Conservation (phyloP, 2,888 invertebrate species). For the Eupithecia inturbata region DNA sequence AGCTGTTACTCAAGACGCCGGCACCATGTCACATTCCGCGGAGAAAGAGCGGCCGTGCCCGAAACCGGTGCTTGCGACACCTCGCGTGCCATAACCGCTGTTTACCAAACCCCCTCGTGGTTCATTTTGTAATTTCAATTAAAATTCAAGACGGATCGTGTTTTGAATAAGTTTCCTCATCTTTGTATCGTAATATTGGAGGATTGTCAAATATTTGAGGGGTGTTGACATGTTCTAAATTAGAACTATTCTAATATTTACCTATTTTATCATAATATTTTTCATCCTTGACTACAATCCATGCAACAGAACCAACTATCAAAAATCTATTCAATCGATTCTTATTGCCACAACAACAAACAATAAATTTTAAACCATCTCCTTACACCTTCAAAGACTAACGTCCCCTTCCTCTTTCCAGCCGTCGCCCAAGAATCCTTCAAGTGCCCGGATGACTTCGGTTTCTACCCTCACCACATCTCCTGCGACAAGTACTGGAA, state of each 20-base stretch:
- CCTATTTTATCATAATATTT: no score
- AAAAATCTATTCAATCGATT: not conserved
- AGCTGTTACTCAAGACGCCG: constrained; percentile 45
- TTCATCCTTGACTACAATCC: no score
- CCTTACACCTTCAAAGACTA: constrained; percentile 3
- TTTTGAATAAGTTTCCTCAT: constrained; percentile 60
- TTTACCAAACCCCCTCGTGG: constrained; percentile 66
- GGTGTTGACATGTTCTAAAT: constrained; percentile 19
- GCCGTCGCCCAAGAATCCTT: constrained; percentile 91
- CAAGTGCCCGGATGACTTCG: constrained; percentile 97
- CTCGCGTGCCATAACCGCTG: constrained; percentile 59
- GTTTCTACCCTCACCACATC: constrained; percentile 95
- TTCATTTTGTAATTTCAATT: constrained; percentile 73
- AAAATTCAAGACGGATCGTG: constrained; percentile 69
- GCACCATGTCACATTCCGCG: constrained; percentile 64
- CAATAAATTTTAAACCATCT: not conserved
- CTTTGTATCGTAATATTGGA: constrained; percentile 56
- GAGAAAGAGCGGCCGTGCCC: constrained; percentile 75
- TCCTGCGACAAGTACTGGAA: constrained; percentile 98
- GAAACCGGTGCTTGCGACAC: constrained; percentile 68
- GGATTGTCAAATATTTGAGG: constrained; percentile 51
- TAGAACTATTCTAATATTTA: constrained; percentile 2
- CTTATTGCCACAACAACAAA: constrained; percentile 29
- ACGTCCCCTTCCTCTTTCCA: constrained; percentile 67
- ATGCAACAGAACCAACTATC: not conserved